phyloP scores from a whole-genome alignment of 2,113 vertebrate species.

The Erythrolamprus reginae region DNA sequence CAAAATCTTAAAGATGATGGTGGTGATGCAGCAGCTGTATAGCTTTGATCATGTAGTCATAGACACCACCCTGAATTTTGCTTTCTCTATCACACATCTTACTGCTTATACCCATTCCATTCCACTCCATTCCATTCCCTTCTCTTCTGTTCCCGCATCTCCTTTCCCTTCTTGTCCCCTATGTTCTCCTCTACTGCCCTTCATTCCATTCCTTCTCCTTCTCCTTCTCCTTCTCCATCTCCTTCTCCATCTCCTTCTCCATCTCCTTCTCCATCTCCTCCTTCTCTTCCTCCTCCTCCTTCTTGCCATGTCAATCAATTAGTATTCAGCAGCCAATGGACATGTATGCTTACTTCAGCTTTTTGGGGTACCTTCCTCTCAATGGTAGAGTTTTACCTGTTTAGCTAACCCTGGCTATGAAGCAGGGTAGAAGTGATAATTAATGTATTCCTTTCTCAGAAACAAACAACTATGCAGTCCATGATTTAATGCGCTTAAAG shows the following conservation, averaged over 20 bases:
- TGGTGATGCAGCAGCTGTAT: not conserved
- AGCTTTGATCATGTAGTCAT: not conserved
- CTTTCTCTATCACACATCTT: not conserved
- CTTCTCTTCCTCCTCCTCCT: not conserved
- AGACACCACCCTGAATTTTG: not conserved
- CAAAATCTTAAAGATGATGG: not conserved
- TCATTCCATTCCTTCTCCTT: too few relatives aligned
- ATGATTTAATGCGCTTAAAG: not conserved
- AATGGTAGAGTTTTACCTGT: not conserved
- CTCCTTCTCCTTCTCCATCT: too few relatives aligned
- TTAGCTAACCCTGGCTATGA: not conserved
- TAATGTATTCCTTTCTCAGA: not conserved
- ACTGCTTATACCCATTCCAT: not conserved
- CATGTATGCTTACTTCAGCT: not conserved
- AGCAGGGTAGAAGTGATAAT: not conserved
- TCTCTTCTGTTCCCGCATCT: too few relatives aligned
- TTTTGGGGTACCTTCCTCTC: not conserved
- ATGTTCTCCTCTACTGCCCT: too few relatives aligned
- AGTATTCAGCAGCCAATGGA: slow-evolving; percentile 10
- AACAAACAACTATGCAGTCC: not conserved
- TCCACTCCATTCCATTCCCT: not conserved
- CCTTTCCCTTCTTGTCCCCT: too few relatives aligned
- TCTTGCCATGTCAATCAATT: not conserved
- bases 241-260: too few relatives aligned
- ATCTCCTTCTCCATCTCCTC: not conserved